Evolutionary conservation across 2,888 invertebrate species (phyloP).

Genomic region (Odontocerum albicorne): DNA sequence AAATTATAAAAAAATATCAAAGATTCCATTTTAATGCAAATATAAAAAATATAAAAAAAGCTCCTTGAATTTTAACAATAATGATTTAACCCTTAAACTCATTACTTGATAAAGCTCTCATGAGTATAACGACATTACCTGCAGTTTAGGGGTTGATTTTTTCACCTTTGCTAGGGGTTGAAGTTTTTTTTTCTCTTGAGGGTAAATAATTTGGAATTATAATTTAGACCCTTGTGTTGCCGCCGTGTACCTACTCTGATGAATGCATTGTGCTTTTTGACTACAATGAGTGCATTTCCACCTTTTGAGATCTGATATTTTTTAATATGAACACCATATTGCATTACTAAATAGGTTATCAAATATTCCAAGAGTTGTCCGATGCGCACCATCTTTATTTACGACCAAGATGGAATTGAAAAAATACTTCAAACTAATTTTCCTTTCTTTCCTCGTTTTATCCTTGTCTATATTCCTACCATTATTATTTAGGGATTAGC

Average conservation of each 20-base stretch:
- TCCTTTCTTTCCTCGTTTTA: no score
- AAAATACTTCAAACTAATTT: no score
- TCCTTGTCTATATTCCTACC: no score
- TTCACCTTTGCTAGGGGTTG: slow-evolving; percentile 13
- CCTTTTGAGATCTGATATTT: slow-evolving; percentile 34
- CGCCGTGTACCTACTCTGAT: slow-evolving; percentile 21
- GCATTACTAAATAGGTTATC: slow-evolving; percentile 23
- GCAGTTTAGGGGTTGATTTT: slow-evolving; percentile 18
- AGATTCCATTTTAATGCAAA: slow-evolving; percentile 3
- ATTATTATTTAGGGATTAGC: no score
- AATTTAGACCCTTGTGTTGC: slow-evolving; percentile 28
- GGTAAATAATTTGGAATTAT: slow-evolving; percentile 35
- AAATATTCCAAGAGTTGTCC: no score
- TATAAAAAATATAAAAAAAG: not conserved
- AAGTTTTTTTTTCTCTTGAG: slow-evolving; percentile 16
- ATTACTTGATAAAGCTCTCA: slow-evolving; percentile 14
- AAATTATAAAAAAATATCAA: no score
- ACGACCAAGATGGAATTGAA: no score
- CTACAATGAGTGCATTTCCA: slow-evolving; percentile 27
- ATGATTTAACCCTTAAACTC: slow-evolving; percentile 8
- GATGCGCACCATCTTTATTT: no score
- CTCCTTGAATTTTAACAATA: slow-evolving; percentile 8
- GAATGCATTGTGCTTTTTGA: slow-evolving; percentile 24
- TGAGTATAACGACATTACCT: slow-evolving; percentile 11
- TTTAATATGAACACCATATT: slow-evolving; percentile 31